These are phyloP conservation scores for Drosophila dunni DNA, from an alignment of 1,140 invertebrate species.

Conservation along the genomic window DNA sequence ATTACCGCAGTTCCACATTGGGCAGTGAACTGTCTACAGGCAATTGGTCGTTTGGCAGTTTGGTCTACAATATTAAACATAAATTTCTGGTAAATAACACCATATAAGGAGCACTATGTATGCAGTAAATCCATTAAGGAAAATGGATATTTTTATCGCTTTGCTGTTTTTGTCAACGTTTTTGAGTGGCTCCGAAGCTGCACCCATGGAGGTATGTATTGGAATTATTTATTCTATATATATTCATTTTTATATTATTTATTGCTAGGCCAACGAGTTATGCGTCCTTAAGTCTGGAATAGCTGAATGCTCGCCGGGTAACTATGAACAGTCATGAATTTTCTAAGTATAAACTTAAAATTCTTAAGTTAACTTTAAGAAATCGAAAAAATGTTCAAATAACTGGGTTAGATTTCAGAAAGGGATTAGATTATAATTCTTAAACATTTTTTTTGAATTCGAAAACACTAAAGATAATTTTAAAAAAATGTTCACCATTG, in stretches of 20 bases:
- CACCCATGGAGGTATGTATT: slow-evolving; percentile 34
- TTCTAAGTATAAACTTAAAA: neutral
- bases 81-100: neutral
- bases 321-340: neutral
- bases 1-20: slow-evolving; percentile 29
- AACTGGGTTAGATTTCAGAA: neutral
- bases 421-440: too few relatives aligned
- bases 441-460: too few relatives aligned
- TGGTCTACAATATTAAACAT: neutral
- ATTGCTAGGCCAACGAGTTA: slow-evolving; percentile 26
- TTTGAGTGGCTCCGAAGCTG: slow-evolving; percentile 17
- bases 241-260: neutral
- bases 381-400: neutral
- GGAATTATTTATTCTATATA: neutral
- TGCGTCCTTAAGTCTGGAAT: slow-evolving; percentile 25
- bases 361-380: neutral
- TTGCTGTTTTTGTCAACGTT: slow-evolving; percentile 20
- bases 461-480: too few relatives aligned
- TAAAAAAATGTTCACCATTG: neutral
- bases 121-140: slow-evolving; percentile 17
- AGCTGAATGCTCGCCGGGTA: slow-evolving; percentile 40
- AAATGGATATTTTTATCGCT: slow-evolving; percentile 31
- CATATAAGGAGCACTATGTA: slow-evolving; percentile 20
- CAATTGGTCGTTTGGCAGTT: neutral
- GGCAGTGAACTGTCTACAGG: slow-evolving; percentile 24